Evolutionary conservation across 2,797 vertebrate genomes (phyloP).

Genomic region (Sebastes iracundus): DNA sequence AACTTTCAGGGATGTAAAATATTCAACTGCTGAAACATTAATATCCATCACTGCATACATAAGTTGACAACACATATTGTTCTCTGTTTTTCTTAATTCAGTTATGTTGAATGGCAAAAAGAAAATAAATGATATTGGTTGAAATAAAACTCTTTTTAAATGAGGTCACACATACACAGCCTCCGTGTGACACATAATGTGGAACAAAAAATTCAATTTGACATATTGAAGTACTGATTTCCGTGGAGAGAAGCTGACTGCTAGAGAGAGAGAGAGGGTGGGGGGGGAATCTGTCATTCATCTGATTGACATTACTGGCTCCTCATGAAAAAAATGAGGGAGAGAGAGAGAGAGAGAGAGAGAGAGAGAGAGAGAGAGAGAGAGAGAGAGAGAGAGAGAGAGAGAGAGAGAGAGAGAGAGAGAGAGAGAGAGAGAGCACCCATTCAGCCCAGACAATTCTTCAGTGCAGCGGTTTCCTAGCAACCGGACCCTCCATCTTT

Average conservation of each 20-base stretch:
- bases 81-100: constrained; percentile 64
- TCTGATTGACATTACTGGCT: constrained; percentile 66
- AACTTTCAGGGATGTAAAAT: constrained; percentile 58
- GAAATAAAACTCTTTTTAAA: constrained; percentile 71
- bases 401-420: neutral
- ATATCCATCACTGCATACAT: constrained; percentile 68
- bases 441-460: constrained; percentile 87
- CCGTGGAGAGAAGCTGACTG: constrained; percentile 68
- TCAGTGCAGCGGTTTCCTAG: constrained; percentile 85
- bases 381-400: neutral
- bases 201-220: constrained; percentile 73
- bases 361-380: neutral
- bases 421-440: constrained; percentile 47
- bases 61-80: constrained; percentile 66
- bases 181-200: constrained; percentile 55
- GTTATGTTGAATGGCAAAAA: constrained; percentile 53
- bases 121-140: constrained; percentile 70
- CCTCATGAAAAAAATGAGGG: constrained; percentile 10
- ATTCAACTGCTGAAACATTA: constrained; percentile 60
- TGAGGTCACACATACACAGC: constrained; percentile 53
- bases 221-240: constrained; percentile 75
- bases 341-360: neutral
- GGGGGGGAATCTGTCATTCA: constrained; percentile 44
- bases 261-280: neutral
- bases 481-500: constrained; percentile 79